Evolutionary conservation across 2,888 invertebrate genomes (phyloP).

Genomic region (Lymantria dispar): DNA sequence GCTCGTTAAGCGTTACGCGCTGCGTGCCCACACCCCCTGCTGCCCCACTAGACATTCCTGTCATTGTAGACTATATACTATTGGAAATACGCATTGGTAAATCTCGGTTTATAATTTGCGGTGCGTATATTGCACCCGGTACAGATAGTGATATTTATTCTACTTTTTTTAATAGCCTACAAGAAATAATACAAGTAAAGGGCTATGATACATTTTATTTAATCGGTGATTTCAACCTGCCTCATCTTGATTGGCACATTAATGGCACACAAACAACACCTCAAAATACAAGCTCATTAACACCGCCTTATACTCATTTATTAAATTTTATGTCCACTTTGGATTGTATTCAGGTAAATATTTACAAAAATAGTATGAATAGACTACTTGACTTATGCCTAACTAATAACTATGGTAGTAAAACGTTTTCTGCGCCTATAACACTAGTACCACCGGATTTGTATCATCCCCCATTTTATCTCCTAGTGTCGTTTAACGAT

Average conservation of each 20-base stretch:
- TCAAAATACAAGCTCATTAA: neutral
- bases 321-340: neutral
- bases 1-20: neutral
- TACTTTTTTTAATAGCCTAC: neutral
- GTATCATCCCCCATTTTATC: neutral
- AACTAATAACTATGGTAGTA: neutral
- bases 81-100: neutral
- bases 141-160: neutral
- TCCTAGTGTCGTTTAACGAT: neutral
- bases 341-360: neutral
- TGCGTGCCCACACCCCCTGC: neutral
- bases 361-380: neutral
- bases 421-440: neutral
- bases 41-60: neutral
- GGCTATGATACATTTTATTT: neutral
- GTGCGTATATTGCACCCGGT: neutral
- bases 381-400: slow-evolving; percentile 1
- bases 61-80: neutral
- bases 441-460: neutral
- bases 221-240: neutral
- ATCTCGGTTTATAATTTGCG: neutral
- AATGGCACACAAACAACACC: neutral
- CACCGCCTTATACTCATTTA: neutral
- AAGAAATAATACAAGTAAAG: neutral
- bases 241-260: neutral